Conservation (phyloP, 2,113 vertebrate genomes). For the Takifugu bimaculatus region DNA sequence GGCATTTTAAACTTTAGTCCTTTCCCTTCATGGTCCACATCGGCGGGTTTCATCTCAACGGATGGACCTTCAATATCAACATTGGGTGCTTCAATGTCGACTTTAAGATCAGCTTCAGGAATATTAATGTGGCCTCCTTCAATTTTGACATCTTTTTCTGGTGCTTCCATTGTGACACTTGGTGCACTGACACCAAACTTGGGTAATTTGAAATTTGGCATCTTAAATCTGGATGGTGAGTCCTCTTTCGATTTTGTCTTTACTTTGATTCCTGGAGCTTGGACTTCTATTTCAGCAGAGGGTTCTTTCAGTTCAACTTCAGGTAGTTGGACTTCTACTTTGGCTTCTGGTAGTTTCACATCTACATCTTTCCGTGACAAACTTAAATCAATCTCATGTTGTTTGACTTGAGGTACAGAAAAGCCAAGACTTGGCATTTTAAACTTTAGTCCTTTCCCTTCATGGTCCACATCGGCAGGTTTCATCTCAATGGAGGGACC, state of each 20-base stretch:
- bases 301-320: constrained; percentile 4
- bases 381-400: constrained; percentile 15
- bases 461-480: background rate
- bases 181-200: constrained; percentile 46
- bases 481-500: background rate
- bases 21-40: constrained; percentile 2
- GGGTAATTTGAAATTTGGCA: constrained; percentile 39
- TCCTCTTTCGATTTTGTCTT: constrained; percentile 6
- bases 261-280: constrained; percentile 1
- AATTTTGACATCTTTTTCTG: constrained; percentile 17
- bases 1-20: constrained; percentile 30
- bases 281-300: constrained; percentile 6
- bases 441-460: background rate
- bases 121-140: background rate
- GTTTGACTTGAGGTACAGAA: constrained; percentile 7
- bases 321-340: constrained; percentile 15
- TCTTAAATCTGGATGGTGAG: constrained; percentile 47
- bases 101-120: background rate
- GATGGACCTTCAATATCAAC: background rate
- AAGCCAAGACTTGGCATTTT: constrained; percentile 23
- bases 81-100: background rate
- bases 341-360: constrained; percentile 6
- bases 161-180: constrained; percentile 9
- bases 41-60: background rate
- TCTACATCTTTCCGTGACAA: constrained; percentile 16